Conservation (phyloP, 2,797 vertebrate genomes). For the Babyrousa celebensis region DNA sequence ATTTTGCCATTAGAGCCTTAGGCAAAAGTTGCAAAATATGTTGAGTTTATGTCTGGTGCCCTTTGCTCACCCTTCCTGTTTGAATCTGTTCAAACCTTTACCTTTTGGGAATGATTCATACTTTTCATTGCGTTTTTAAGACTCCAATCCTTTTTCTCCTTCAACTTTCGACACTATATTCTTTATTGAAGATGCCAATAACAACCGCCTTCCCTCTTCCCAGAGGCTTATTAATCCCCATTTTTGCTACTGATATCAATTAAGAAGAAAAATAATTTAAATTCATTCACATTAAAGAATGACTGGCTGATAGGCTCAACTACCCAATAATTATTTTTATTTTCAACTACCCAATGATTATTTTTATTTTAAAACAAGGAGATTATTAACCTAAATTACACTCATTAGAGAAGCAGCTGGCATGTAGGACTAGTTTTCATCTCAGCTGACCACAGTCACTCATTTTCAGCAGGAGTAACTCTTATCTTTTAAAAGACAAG, state of each 20-base stretch:
- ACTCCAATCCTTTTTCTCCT: neutral
- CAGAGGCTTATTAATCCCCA: conserved; percentile 65
- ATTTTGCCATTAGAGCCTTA: neutral
- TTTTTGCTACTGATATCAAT: conserved; percentile 80
- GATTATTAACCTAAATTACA: conserved; percentile 87
- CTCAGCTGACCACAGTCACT: conserved; percentile 46
- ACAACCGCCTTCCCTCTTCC: neutral
- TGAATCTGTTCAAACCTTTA: neutral
- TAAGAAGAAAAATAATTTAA: conserved; percentile 84
- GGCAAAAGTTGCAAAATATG: neutral
- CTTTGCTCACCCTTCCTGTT: neutral
- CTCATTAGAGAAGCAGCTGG: conserved; percentile 85
- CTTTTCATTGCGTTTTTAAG: neutral
- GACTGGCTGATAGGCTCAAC: conserved; percentile 82
- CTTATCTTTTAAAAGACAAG: conserved; percentile 26
- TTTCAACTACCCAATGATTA: conserved; percentile 85
- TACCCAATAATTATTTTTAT: conserved; percentile 87
- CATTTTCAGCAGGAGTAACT: conserved; percentile 45
- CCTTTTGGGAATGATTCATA: neutral
- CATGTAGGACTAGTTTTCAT: conserved; percentile 65
- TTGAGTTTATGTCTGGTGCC: neutral
- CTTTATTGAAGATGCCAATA: conserved; percentile 49
- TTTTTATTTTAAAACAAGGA: conserved; percentile 87
- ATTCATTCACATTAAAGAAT: conserved; percentile 86
- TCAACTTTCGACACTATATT: conserved; percentile 59